phyloP scores from a whole-genome alignment of 2,888 invertebrate species.

The Cecidostiba fungosa region DNA sequence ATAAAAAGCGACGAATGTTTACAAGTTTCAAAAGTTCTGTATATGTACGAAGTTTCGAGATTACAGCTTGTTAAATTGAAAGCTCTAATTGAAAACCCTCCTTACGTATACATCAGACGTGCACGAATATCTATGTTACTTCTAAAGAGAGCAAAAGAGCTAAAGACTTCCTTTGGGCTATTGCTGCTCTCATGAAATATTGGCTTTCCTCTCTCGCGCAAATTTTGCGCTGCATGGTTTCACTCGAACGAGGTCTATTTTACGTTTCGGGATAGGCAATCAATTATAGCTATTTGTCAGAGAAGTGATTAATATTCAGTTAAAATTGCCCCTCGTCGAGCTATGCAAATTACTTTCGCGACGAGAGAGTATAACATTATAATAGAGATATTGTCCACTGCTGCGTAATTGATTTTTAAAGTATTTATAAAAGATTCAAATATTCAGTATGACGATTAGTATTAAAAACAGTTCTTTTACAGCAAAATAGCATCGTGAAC shows the following conservation, averaged over 20 bases:
- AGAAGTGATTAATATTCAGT: slow-evolving; percentile 40
- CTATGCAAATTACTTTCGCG: slow-evolving; percentile 33
- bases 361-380: not conserved
- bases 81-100: not conserved
- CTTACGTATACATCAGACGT: not conserved
- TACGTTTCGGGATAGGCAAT: slow-evolving; percentile 14
- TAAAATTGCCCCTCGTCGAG: slow-evolving; percentile 13
- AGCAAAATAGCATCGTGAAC: not conserved
- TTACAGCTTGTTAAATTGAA: not conserved
- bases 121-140: not conserved
- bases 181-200: slow-evolving; percentile 27
- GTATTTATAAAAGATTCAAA: not conserved
- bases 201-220: slow-evolving; percentile 14
- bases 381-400: slow-evolving; percentile 11
- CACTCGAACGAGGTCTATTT: slow-evolving; percentile 2
- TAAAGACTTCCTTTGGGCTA: not conserved
- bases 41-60: not conserved
- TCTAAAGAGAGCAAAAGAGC: not conserved
- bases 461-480: no score
- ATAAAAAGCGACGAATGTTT: no score
- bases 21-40: not conserved
- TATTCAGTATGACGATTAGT: not conserved
- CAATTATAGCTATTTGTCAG: slow-evolving; percentile 40
- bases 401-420: not conserved
- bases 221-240: slow-evolving; percentile 10